These are phyloP conservation scores for Alloscopus bannaensis DNA, from an alignment of 2,888 invertebrate species.

Conservation along the genomic window DNA sequence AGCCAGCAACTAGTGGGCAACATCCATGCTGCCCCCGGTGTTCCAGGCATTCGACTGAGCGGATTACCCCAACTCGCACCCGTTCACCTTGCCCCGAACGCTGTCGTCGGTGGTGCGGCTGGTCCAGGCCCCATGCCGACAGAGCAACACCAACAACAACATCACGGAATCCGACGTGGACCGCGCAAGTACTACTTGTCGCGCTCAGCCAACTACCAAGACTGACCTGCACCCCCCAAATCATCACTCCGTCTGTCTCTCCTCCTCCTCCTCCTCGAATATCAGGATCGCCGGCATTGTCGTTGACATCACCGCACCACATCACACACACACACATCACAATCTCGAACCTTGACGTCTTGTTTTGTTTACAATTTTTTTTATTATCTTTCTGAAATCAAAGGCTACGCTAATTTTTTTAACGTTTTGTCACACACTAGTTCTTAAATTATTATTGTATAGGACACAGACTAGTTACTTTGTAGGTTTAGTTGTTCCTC, in stretches of 20 bases:
- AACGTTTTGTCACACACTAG: too few species aligned
- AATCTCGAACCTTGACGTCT: too few species aligned
- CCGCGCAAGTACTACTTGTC: constrained; percentile 70
- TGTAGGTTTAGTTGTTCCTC: too few species aligned
- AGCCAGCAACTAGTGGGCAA: background rate
- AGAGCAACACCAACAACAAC: constrained; percentile 19
- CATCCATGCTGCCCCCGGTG: background rate
- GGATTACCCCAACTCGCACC: background rate
- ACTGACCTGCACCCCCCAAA: constrained; percentile 42
- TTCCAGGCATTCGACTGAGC: too few species aligned
- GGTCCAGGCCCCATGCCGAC: background rate
- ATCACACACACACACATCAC: too few species aligned
- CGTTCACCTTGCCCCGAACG: background rate
- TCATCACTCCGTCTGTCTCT: too few species aligned
- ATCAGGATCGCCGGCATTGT: too few species aligned
- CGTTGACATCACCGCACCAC: too few species aligned
- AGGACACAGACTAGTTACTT: too few species aligned
- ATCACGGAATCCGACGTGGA: constrained; percentile 61
- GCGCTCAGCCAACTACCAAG: constrained; percentile 44
- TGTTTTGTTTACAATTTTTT: too few species aligned
- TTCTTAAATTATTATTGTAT: too few species aligned
- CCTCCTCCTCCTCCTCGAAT: background rate
- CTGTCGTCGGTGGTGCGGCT: background rate
- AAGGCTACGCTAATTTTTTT: background rate
- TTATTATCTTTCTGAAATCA: background rate